A percentile compares a stretch with the other conserved stretches of the same genome.
Conservation (phyloP, 2,113 vertebrate species). For the Syrmaticus mikado region DNA sequence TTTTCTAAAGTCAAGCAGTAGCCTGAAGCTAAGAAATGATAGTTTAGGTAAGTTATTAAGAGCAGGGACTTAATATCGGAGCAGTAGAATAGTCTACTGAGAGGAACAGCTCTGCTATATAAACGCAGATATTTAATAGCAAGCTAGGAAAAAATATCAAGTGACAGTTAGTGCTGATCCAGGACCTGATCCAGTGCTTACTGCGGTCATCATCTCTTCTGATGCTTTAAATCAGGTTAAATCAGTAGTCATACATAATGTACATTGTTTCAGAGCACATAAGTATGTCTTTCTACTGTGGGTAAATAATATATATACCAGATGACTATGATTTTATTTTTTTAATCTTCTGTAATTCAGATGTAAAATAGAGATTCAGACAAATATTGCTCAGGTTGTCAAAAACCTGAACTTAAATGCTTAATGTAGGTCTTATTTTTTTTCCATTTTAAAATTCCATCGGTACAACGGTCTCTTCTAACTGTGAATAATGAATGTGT, state of each 20-base stretch:
- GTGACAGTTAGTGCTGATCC: background rate
- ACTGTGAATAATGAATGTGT: background rate
- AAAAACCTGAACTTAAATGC: background rate
- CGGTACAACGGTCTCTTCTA: background rate
- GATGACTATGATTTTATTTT: background rate
- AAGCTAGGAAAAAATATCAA: background rate
- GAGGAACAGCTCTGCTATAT: background rate
- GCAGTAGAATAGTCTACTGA: background rate
- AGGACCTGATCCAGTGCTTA: conserved; percentile 2
- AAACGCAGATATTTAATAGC: conserved; percentile 14
- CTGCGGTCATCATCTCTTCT: background rate
- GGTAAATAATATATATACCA: background rate
- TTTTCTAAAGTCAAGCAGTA: conserved; percentile 29
- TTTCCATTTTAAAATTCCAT: background rate
- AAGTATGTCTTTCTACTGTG: background rate
- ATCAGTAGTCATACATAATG: background rate
- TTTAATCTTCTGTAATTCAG: conserved; percentile 1
- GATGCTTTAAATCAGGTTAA: background rate
- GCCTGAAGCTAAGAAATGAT: conserved; percentile 30
- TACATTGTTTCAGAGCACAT: background rate
- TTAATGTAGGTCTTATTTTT: background rate
- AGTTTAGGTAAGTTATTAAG: conserved; percentile 54
- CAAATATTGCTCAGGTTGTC: background rate
- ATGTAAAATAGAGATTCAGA: background rate
- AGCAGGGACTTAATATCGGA: background rate